These are phyloP conservation scores for Cyprinodon brontotheroides DNA, from an alignment of 2,113 vertebrate genomes.

Conservation along the genomic window DNA sequence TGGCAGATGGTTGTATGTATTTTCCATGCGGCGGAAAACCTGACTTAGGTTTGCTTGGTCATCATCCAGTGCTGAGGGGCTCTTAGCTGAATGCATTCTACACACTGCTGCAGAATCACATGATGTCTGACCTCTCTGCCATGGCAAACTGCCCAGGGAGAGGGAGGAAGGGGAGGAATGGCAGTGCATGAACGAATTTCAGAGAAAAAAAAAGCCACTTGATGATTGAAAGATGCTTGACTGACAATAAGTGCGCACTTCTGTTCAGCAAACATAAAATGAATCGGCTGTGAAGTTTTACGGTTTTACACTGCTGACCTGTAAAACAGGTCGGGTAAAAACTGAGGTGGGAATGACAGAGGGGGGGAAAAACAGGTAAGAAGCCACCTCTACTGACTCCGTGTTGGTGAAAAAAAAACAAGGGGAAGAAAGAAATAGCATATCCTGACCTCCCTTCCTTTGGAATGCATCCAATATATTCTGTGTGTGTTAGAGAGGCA, in stretches of 20 bases:
- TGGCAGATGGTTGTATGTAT: conserved; percentile 72
- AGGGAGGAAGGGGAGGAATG: conserved; percentile 63
- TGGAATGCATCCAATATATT: conserved; percentile 76
- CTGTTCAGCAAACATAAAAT: conserved; percentile 53
- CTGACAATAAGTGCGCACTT: conserved; percentile 20
- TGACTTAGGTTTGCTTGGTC: conserved; percentile 72
- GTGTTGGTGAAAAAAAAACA: conserved; percentile 36
- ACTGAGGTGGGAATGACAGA: conserved; percentile 30
- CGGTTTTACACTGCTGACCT: conserved; percentile 61
- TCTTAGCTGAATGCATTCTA: conserved; percentile 73
- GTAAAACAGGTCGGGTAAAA: conserved; percentile 53
- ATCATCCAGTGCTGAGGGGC: conserved; percentile 72
- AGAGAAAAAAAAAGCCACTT: conserved; percentile 33
- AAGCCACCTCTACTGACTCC: conserved; percentile 44
- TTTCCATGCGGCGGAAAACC: conserved; percentile 74
- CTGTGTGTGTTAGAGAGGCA: conserved; percentile 45
- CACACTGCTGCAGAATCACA: conserved; percentile 78
- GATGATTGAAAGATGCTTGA: conserved; percentile 21
- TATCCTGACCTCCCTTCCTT: conserved; percentile 64
- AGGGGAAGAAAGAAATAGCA: conserved; percentile 50
- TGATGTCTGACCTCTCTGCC: conserved; percentile 79
- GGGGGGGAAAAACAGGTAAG: conserved; percentile 31
- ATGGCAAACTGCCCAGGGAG: conserved; percentile 73
- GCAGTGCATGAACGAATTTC: conserved; percentile 45
- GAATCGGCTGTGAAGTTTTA: conserved; percentile 49